phyloP scores from a whole-genome alignment of 2,113 vertebrate genomes.

The Micromys minutus region DNA sequence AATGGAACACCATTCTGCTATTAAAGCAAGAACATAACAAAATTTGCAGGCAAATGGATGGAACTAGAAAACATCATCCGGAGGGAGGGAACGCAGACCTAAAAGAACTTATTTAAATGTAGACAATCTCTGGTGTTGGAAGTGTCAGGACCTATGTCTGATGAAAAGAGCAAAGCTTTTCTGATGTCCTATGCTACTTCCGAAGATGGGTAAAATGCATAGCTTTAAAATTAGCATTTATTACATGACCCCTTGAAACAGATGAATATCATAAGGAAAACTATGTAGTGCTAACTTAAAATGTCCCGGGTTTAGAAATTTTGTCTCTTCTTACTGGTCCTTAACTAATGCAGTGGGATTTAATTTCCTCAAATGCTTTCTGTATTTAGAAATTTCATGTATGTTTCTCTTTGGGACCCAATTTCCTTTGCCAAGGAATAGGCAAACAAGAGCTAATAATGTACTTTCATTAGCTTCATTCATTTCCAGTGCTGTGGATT shows the following conservation, averaged over 20 bases:
- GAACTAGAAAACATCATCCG: too few species aligned
- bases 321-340: background rate
- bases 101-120: background rate
- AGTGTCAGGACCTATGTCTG: background rate
- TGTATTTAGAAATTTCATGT: conserved; percentile 42
- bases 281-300: background rate
- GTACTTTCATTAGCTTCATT: conserved; percentile 67
- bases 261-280: background rate
- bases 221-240: conserved; percentile 36
- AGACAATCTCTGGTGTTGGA: background rate
- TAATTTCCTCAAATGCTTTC: conserved; percentile 68
- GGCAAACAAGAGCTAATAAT: conserved; percentile 65
- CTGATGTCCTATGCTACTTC: background rate
- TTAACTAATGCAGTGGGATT: conserved; percentile 42
- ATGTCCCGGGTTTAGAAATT: background rate
- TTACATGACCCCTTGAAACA: background rate
- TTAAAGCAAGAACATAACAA: too few species aligned
- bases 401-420: conserved; percentile 36
- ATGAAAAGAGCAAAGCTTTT: background rate
- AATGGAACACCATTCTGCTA: too few species aligned
- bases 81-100: too few species aligned
- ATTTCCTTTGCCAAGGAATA: conserved; percentile 65
- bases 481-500: conserved; percentile 41
- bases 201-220: background rate
- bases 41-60: too few species aligned